Conservation (phyloP, 2,797 vertebrate species). For the Rhinophrynus dorsalis region DNA sequence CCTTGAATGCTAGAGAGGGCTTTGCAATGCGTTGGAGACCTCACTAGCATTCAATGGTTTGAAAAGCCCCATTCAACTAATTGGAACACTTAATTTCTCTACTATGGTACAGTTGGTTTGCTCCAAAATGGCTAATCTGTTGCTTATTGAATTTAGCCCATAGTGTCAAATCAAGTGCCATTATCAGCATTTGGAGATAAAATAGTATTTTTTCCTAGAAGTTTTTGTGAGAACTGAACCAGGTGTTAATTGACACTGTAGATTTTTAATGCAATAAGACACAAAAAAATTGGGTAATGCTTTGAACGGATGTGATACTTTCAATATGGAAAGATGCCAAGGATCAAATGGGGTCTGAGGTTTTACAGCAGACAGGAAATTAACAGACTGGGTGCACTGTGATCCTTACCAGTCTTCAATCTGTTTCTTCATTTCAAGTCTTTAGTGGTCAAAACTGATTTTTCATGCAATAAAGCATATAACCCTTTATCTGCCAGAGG, state of each 20-base stretch:
- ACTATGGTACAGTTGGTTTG: too few species aligned
- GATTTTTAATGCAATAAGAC: neutral
- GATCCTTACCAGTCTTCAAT: conserved; percentile 3
- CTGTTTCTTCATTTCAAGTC: conserved; percentile 1
- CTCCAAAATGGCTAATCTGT: too few species aligned
- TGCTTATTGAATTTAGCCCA: too few species aligned
- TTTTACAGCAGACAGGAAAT: conserved; percentile 41
- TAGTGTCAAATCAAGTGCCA: too few species aligned
- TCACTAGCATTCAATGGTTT: too few species aligned
- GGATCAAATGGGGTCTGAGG: conserved; percentile 21
- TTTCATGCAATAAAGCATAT: conserved; percentile 8
- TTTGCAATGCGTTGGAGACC: too few species aligned
- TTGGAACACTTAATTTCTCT: too few species aligned
- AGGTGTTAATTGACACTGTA: neutral
- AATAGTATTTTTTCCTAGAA: too few species aligned
- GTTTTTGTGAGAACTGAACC: neutral
- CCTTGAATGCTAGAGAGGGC: too few species aligned
- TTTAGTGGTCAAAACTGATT: conserved; percentile 22
- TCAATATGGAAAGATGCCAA: conserved; percentile 7
- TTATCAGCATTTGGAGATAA: too few species aligned
- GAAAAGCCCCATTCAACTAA: too few species aligned
- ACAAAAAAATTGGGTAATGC: neutral
- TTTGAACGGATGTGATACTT: neutral
- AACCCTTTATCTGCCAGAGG: too few species aligned
- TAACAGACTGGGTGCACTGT: conserved; percentile 6